Percentiles rank a stretch among this genome's conserved stretches.
Conservation (phyloP, 1,140 invertebrate genomes). For the Zaprionus kolodkinae region DNA sequence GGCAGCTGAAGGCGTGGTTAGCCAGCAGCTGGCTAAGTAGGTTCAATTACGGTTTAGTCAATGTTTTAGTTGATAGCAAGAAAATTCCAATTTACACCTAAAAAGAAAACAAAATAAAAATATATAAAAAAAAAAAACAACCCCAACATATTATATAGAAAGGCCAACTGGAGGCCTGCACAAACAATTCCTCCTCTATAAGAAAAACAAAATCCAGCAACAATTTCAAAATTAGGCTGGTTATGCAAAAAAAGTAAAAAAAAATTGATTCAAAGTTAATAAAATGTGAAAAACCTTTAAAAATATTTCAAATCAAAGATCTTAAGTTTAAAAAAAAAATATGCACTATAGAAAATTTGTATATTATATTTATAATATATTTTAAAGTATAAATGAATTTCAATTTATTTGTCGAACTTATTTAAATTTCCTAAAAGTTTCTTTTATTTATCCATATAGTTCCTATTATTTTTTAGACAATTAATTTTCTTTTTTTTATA, state of each 20-base stretch:
- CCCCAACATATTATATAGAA: slow-evolving; percentile 25
- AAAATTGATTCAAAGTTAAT: neutral
- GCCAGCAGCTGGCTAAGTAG: slow-evolving; percentile 32
- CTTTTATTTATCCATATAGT: neutral
- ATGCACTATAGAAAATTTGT: neutral
- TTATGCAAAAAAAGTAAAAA: slow-evolving; percentile 19
- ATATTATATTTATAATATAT: neutral
- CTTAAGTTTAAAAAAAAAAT: neutral
- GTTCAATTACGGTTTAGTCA: slow-evolving; percentile 66
- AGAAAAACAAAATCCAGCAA: slow-evolving; percentile 44
- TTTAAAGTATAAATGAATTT: neutral
- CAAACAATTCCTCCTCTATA: slow-evolving; percentile 56
- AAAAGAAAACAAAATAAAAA: slow-evolving; percentile 20
- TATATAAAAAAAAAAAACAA: slow-evolving; percentile 4
- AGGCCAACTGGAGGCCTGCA: slow-evolving; percentile 6
- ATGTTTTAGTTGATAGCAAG: slow-evolving; percentile 77
- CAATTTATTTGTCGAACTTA: neutral
- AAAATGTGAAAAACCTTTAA: neutral
- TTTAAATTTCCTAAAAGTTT: neutral
- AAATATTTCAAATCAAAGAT: neutral
- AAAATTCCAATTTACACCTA: slow-evolving; percentile 80
- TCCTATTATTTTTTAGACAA: neutral
- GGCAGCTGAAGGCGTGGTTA: neutral
- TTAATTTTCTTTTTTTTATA: slow-evolving; percentile 27
- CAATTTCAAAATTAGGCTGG: slow-evolving; percentile 42